Percentiles rank a stretch among this genome's conserved stretches.
Evolutionary conservation across 2,888 invertebrate genomes (phyloP).

Genomic region (Lagria hirta): DNA sequence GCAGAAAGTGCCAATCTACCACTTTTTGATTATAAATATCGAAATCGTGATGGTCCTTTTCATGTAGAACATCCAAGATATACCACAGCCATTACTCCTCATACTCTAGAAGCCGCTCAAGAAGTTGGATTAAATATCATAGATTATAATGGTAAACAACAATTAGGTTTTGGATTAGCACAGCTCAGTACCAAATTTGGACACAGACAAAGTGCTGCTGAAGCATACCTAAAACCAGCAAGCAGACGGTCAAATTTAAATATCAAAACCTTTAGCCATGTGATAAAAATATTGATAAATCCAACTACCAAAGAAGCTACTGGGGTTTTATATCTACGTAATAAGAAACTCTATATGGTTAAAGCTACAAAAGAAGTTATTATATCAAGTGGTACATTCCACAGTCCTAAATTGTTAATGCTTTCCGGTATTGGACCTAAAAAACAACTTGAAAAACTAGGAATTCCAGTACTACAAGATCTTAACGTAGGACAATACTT

Average conservation of each 20-base stretch:
- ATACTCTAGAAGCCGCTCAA: conserved; percentile 68
- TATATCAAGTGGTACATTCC: conserved; percentile 77
- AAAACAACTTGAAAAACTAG: conserved; percentile 57
- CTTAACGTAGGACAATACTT: conserved; percentile 66
- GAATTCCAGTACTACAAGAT: conserved; percentile 61
- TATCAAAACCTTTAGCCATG: conserved; percentile 58
- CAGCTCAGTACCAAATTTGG: conserved; percentile 57
- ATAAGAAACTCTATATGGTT: conserved; percentile 47
- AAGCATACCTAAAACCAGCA: conserved; percentile 61
- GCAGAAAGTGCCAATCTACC: conserved; percentile 58
- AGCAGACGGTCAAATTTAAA: conserved; percentile 61
- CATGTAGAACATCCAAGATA: conserved; percentile 59
- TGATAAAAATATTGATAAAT: conserved; percentile 61
- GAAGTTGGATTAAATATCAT: conserved; percentile 50
- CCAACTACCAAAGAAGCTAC: conserved; percentile 50
- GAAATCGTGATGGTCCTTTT: conserved; percentile 63
- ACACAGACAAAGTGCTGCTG: conserved; percentile 59
- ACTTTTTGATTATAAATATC: conserved; percentile 54
- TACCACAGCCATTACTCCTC: conserved; percentile 56
- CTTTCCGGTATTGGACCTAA: conserved; percentile 73
- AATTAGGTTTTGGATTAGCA: conserved; percentile 52
- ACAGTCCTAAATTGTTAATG: conserved; percentile 84
- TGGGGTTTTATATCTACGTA: conserved; percentile 52
- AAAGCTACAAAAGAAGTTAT: conserved; percentile 60
- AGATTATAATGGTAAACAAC: conserved; percentile 52